These are phyloP conservation scores for Lasioglossum figueresi DNA, from an alignment of 2,888 invertebrate genomes.

Conservation along the genomic window DNA sequence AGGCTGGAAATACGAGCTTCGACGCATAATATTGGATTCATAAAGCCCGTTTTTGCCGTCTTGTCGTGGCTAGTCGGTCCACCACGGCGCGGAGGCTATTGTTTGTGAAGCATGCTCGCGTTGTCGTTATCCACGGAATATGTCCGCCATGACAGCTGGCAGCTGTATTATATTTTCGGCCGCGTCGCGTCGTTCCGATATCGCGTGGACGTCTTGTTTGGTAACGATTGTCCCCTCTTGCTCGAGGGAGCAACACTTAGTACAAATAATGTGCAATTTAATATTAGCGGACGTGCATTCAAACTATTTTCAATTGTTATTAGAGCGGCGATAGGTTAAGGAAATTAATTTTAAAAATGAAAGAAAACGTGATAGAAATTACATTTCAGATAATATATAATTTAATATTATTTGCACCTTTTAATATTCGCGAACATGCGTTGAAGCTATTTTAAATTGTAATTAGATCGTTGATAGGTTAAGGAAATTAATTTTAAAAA, in stretches of 20 bases:
- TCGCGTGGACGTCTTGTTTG: slow-evolving; percentile 35
- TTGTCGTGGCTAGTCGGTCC: slow-evolving; percentile 43
- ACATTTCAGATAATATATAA: too few relatives aligned
- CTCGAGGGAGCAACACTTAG: too few relatives aligned
- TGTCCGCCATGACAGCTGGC: slow-evolving; percentile 45
- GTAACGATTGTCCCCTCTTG: neutral
- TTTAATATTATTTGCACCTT: too few relatives aligned
- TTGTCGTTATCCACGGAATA: slow-evolving; percentile 39
- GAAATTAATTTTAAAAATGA: too few relatives aligned
- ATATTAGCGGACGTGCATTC: neutral
- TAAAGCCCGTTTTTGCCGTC: slow-evolving; percentile 55
- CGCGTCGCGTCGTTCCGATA: slow-evolving; percentile 45
- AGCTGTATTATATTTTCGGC: slow-evolving; percentile 63
- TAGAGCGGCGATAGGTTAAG: neutral
- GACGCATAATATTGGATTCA: slow-evolving; percentile 58
- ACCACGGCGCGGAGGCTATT: slow-evolving; percentile 37
- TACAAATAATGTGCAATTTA: neutral
- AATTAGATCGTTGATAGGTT: too few relatives aligned
- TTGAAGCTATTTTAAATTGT: too few relatives aligned
- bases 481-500: too few relatives aligned
- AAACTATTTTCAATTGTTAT: neutral
- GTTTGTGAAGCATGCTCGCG: slow-evolving; percentile 49
- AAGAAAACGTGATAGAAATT: too few relatives aligned
- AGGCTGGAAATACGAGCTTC: slow-evolving; percentile 14
- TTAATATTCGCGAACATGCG: too few relatives aligned